Evolutionary conservation across 2,888 invertebrate species (phyloP).

Genomic region (Herminia tarsipennalis): DNA sequence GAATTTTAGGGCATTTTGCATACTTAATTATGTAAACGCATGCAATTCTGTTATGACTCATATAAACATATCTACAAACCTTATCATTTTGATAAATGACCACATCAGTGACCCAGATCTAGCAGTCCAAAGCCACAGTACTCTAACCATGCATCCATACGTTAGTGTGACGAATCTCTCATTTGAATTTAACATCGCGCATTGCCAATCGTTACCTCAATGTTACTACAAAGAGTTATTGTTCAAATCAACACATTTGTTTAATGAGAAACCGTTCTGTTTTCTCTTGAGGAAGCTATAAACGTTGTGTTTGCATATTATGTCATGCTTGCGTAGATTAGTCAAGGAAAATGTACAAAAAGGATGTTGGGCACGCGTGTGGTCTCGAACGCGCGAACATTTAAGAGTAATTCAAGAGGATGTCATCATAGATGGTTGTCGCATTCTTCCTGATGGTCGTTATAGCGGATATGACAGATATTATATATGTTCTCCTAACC

Average conservation of each 20-base stretch:
- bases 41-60: too few species aligned
- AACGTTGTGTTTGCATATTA: slow-evolving; percentile 8
- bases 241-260: slow-evolving; percentile 32
- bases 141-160: slow-evolving; percentile 21
- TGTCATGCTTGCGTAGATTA: slow-evolving; percentile 9
- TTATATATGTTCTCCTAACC: too few species aligned
- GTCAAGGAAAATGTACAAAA: slow-evolving; percentile 8
- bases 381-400: not conserved
- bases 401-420: slow-evolving; percentile 1
- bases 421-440: not conserved
- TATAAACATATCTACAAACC: too few species aligned
- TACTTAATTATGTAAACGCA: too few species aligned
- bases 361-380: slow-evolving; percentile 10
- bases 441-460: not conserved
- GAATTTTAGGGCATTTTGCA: too few species aligned
- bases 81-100: too few species aligned
- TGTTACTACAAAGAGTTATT: slow-evolving; percentile 22
- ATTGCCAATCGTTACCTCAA: slow-evolving; percentile 51
- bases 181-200: slow-evolving; percentile 59
- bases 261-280: slow-evolving; percentile 15
- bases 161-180: slow-evolving; percentile 58
- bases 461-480: too few species aligned
- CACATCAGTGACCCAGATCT: too few species aligned
- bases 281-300: slow-evolving; percentile 26
- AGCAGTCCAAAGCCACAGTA: slow-evolving; percentile 16